Percentiles rank a stretch among this genome's conserved stretches.
Evolutionary conservation across 2,888 invertebrate species (phyloP).

Genomic region (Clivina fossor): DNA sequence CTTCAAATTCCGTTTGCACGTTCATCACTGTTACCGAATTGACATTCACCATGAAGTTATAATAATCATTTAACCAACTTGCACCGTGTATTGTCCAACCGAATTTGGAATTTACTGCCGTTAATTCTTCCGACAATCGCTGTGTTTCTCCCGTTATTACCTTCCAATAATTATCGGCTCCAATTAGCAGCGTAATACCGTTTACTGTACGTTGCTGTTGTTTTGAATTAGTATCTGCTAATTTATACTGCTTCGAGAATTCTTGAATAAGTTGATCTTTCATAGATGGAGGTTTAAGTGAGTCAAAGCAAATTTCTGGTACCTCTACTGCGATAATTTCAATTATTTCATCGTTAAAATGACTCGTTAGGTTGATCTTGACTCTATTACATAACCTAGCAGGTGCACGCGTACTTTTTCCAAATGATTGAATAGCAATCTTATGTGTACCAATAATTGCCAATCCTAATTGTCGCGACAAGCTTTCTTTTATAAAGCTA

Average conservation of each 20-base stretch:
- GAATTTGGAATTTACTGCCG: conserved; percentile 10
- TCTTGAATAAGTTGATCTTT: conserved; percentile 4
- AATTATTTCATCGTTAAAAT: background rate
- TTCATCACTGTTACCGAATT: background rate
- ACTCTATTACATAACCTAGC: conserved; percentile 2
- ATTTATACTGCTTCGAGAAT: background rate
- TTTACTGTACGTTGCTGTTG: conserved; percentile 1
- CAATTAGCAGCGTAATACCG: conserved; percentile 7
- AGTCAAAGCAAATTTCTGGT: conserved; percentile 11
- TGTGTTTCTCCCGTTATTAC: background rate
- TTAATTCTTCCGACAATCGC: conserved; percentile 1
- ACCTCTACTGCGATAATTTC: conserved; percentile 3
- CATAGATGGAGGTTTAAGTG: background rate
- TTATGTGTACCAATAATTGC: background rate
- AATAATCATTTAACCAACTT: background rate
- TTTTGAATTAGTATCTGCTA: conserved; percentile 7
- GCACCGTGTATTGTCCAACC: conserved; percentile 9
- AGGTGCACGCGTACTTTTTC: background rate
- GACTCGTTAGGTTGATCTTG: background rate
- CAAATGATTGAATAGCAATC: conserved; percentile 6
- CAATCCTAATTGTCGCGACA: conserved; percentile 2
- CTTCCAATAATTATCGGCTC: conserved; percentile 6
- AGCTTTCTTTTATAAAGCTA: conserved; percentile 17
- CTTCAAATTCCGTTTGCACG: background rate
- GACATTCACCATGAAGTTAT: conserved; percentile 9